phyloP scores from a whole-genome alignment of 2,113 vertebrate species.

The Actenoides hombroni region DNA sequence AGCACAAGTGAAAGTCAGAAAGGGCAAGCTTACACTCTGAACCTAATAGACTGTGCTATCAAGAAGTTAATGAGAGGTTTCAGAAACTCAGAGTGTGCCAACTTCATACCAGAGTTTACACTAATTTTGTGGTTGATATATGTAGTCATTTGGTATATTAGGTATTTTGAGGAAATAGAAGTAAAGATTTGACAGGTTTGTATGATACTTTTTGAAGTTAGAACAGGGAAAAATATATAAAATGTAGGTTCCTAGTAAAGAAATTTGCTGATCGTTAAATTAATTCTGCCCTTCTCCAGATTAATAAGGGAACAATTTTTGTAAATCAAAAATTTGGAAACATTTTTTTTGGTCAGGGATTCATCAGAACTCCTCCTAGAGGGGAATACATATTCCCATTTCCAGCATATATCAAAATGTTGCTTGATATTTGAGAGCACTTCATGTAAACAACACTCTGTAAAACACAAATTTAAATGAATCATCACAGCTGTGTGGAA shows the following conservation, averaged over 20 bases:
- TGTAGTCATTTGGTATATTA: neutral
- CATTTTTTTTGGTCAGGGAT: neutral
- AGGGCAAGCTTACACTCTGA: neutral
- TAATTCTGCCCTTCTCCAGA: neutral
- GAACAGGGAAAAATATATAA: neutral
- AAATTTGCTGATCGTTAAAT: neutral
- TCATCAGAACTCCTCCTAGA: neutral
- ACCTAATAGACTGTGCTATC: neutral
- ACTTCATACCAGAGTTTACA: neutral
- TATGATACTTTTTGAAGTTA: neutral
- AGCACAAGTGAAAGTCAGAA: neutral
- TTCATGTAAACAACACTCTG: neutral
- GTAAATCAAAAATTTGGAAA: neutral
- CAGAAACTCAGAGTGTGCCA: neutral
- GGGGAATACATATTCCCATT: neutral
- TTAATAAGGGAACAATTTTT: neutral
- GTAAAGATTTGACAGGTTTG: neutral
- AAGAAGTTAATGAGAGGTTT: slow-evolving; percentile 14
- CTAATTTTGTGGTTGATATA: neutral
- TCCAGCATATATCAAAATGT: neutral
- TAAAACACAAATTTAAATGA: neutral
- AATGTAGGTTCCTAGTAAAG: neutral
- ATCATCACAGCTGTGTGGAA: neutral
- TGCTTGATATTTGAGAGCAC: neutral
- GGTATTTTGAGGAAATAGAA: neutral